Conservation (phyloP, 2,888 invertebrate genomes). For the Trilocha varians region DNA sequence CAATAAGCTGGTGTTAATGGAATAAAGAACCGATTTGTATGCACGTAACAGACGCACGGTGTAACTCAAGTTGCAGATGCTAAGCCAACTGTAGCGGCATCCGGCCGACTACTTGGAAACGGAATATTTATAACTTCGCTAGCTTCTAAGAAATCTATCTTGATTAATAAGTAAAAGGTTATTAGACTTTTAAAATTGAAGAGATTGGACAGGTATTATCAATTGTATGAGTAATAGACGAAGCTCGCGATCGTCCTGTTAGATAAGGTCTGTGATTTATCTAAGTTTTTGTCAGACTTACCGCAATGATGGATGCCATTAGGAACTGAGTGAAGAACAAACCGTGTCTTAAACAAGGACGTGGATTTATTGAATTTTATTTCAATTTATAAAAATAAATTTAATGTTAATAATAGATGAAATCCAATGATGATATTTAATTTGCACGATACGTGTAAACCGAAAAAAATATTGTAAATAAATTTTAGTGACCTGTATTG, state of each 20-base stretch:
- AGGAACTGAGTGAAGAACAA: not conserved
- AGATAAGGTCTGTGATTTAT: not conserved
- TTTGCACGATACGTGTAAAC: too few species aligned
- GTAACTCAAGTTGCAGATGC: slow-evolving; percentile 71
- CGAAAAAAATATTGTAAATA: too few species aligned
- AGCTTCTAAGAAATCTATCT: slow-evolving; percentile 53
- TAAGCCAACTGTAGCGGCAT: slow-evolving; percentile 61
- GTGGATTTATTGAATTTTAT: not conserved
- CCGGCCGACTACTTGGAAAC: slow-evolving; percentile 64
- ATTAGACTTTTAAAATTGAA: slow-evolving; percentile 21
- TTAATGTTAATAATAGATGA: too few species aligned
- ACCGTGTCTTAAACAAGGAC: not conserved
- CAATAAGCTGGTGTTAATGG: slow-evolving; percentile 9
- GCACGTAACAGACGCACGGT: slow-evolving; percentile 60
- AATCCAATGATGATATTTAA: too few species aligned
- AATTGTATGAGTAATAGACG: not conserved
- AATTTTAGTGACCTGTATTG: too few species aligned
- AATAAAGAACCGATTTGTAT: slow-evolving; percentile 54
- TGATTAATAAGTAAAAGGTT: slow-evolving; percentile 44
- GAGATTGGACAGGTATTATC: not conserved
- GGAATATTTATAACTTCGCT: slow-evolving; percentile 64
- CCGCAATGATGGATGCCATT: too few species aligned
- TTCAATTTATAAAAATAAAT: not conserved
- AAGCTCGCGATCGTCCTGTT: not conserved
- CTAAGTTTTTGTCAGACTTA: not conserved